Base-by-base conservation (phyloP, 2,797 vertebrate species). In the Nyctalus aviator region DNA sequence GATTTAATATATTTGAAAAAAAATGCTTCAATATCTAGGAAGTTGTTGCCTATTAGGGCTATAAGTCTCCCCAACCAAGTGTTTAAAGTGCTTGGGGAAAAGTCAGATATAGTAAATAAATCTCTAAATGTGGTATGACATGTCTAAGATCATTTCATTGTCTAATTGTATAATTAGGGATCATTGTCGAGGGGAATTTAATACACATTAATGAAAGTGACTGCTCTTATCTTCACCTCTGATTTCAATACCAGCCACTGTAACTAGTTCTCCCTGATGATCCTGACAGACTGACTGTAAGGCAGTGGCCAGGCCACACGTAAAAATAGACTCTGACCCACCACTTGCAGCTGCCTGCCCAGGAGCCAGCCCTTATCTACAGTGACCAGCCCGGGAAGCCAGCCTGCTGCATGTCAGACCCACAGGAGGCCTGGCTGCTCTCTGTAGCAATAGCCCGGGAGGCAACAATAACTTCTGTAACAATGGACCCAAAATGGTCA, bases 91-190 rank as follows among this genome's bases (percentile, higher is more conserved):
- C 77, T 90, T 79, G 15, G 66, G 15, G 59, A 71, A 91, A 72
- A 90, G n/a, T 82, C 35, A 48, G 48, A n/a, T 71, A 30, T 10
- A 87, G 44, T 89, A 41, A 93, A 66, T 41, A 84, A 69, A 91
- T 75, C 64, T 73, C 53, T 71, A 92, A 93, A 83, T n/a, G 21
- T 18, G 50, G 17, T 72, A 79, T 77, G 55, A 82, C n/a, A 62
- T 94, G 68, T 50, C 87, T 92, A 95, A 88, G 44, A 75, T 68
- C 66, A 86, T 59, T 72, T 59, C 93, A 71, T 84, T 96, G 81
- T 59, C 37, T 90, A 94, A 83, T 46, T 57, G n/a, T 83, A 78
- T 83, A 78, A 66, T 76, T 92, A 90, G 15, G 44, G 41, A 71
- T 85, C 68, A 48, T 79, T 96, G 50, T 76, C 85, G 46, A 85